Conservation (phyloP, 2,113 vertebrate genomes). For the Motacilla alba region DNA sequence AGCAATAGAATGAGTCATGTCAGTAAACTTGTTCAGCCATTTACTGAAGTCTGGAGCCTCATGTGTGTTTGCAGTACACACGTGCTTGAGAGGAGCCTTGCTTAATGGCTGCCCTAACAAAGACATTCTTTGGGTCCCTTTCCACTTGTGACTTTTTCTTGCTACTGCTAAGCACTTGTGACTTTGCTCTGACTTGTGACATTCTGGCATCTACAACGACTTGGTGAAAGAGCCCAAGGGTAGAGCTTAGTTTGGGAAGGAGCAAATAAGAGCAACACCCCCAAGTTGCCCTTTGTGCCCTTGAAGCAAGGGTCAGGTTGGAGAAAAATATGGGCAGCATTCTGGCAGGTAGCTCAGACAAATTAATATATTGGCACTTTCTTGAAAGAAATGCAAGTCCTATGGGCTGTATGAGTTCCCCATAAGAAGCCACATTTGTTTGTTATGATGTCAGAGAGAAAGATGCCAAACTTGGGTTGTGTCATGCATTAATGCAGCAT, state of each 20-base stretch:
- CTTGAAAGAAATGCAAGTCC: neutral
- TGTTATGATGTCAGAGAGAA: neutral
- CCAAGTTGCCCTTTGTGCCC: neutral
- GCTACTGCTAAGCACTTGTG: neutral
- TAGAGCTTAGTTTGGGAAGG: neutral
- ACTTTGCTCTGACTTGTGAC: neutral
- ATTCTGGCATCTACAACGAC: neutral
- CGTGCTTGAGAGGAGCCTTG: neutral
- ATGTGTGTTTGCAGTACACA: neutral
- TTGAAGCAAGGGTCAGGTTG: neutral
- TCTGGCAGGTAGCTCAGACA: neutral
- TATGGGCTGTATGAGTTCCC: neutral
- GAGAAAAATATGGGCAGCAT: neutral
- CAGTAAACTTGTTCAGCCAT: slow-evolving; percentile 45
- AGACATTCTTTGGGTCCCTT: neutral
- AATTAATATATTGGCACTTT: neutral
- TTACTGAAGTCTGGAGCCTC: slow-evolving; percentile 33
- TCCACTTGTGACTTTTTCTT: neutral
- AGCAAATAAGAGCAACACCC: neutral
- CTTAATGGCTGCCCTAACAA: neutral
- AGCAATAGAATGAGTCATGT: slow-evolving; percentile 35
- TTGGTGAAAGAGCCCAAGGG: neutral
- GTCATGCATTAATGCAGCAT: neutral
- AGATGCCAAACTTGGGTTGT: neutral
- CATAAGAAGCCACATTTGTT: neutral